Percentiles rank a stretch among this genome's conserved stretches.
Conservation (phyloP, 1,140 invertebrate genomes). For the Brachionus manjavacas region DNA sequence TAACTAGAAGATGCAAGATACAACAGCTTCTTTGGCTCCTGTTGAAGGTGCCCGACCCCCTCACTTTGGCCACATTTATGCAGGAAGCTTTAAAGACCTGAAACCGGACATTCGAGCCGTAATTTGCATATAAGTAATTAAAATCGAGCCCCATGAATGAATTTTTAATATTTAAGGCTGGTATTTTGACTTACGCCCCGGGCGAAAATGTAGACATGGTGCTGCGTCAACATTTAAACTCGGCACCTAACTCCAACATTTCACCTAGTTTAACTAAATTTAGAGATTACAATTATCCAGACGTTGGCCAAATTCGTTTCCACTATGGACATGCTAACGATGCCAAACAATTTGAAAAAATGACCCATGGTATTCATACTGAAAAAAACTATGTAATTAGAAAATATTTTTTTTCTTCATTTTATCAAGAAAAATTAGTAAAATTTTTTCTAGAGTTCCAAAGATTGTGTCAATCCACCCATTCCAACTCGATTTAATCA, state of each 20-base stretch:
- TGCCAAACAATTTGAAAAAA: conserved; percentile 52
- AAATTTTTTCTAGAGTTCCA: conserved; percentile 43
- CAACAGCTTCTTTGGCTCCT: neutral
- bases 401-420: neutral
- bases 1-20: neutral
- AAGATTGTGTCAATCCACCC: conserved; percentile 51
- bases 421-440: no score
- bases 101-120: conserved; percentile 50
- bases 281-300: conserved; percentile 45
- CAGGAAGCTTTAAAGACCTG: conserved; percentile 53
- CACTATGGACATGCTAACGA: conserved; percentile 55
- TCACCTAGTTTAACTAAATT: neutral
- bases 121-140: conserved; percentile 44
- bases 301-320: conserved; percentile 51
- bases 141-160: neutral
- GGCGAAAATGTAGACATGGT: conserved; percentile 49
- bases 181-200: conserved; percentile 51
- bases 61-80: conserved; percentile 58
- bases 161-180: conserved; percentile 49
- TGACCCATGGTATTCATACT: conserved; percentile 51
- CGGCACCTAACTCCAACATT: neutral
- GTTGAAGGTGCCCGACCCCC: neutral
- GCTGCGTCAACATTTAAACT: conserved; percentile 40
- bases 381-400: conserved; percentile 20
- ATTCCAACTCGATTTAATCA: conserved; percentile 52